phyloP scores from a whole-genome alignment of 2,888 invertebrate genomes.

The Vesta saturnalis region DNA sequence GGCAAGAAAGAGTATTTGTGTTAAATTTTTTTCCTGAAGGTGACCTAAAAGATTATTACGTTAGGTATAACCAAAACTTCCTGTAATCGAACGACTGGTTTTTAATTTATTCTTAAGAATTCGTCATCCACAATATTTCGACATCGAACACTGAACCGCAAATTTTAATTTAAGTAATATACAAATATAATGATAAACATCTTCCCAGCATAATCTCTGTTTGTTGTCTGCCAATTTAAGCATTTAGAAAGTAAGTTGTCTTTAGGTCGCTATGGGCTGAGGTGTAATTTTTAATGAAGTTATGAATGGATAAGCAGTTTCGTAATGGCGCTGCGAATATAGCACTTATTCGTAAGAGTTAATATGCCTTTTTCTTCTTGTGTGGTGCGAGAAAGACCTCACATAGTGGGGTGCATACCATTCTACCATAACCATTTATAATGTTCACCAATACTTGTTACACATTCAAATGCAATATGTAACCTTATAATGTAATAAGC shows the following conservation, averaged over 20 bases:
- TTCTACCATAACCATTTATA: constrained; percentile 31
- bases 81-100: constrained; percentile 2
- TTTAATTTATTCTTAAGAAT: constrained; percentile 10
- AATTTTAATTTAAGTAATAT: constrained; percentile 1
- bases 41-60: background rate
- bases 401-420: constrained; percentile 33
- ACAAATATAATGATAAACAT: background rate
- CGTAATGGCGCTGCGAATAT: background rate
- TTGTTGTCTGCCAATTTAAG: constrained; percentile 4
- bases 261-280: background rate
- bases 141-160: background rate
- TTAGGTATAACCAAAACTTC: background rate
- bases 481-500: constrained; percentile 28
- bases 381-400: constrained; percentile 35
- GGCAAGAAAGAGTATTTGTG: background rate
- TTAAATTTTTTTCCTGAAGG: background rate
- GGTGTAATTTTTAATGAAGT: background rate
- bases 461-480: constrained; percentile 34
- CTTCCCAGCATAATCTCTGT: background rate
- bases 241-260: constrained; percentile 4
- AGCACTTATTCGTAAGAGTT: constrained; percentile 8
- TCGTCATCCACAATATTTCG: background rate
- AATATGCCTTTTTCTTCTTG: constrained; percentile 27
- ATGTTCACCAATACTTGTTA: constrained; percentile 33
- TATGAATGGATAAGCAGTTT: too few species aligned